phyloP scores from a whole-genome alignment of 2,888 invertebrate genomes.

The Xylophagus ater region DNA sequence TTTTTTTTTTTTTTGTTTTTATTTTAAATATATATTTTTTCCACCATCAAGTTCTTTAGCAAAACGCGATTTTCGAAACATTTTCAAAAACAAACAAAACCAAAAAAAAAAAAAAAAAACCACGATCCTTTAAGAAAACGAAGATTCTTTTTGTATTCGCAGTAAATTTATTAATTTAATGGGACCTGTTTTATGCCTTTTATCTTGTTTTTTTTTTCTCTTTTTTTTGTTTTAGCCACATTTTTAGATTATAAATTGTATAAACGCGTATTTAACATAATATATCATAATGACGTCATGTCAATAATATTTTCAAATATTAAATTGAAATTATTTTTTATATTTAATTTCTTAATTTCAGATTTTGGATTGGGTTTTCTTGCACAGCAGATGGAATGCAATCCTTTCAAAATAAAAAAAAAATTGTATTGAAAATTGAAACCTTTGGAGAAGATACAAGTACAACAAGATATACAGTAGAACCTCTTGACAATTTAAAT shows the following conservation, averaged over 20 bases:
- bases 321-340: too few species aligned
- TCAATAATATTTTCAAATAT: constrained; percentile 5
- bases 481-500: too few species aligned
- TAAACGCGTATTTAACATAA: neutral
- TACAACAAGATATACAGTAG: constrained; percentile 10
- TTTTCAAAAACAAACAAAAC: too few species aligned
- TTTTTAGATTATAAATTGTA: constrained; percentile 7
- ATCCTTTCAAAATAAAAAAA: constrained; percentile 6
- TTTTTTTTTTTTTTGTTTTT: constrained; percentile 4
- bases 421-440: too few species aligned
- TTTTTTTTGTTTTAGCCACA: constrained; percentile 5
- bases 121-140: too few species aligned
- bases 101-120: too few species aligned
- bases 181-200: constrained; percentile 9
- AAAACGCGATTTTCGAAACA: too few species aligned
- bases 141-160: too few species aligned
- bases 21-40: neutral
- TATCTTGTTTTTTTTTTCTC: neutral
- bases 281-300: constrained; percentile 6
- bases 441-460: constrained; percentile 4
- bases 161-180: constrained; percentile 7
- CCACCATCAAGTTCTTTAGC: neutral
- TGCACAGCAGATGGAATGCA: constrained; percentile 3
- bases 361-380: too few species aligned
- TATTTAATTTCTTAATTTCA: too few species aligned